Evolutionary conservation across 2,888 invertebrate genomes (phyloP).

Genomic region (Coelopa pilipes): DNA sequence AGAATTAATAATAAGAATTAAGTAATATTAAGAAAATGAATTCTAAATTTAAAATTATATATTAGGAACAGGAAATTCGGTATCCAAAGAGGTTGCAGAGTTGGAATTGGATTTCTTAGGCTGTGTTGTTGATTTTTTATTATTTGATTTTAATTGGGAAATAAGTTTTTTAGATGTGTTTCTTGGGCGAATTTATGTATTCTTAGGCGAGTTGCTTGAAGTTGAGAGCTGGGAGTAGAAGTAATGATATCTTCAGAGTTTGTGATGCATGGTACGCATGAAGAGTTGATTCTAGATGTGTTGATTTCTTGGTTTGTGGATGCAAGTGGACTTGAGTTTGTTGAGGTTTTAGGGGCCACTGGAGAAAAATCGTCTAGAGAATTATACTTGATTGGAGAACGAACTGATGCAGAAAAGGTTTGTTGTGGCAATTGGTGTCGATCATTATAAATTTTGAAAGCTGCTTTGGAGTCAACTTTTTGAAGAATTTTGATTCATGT

Average conservation of each 20-base stretch:
- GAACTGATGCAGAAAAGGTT: not conserved
- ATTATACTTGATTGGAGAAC: not conserved
- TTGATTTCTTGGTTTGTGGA: no score
- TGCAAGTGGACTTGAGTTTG: no score
- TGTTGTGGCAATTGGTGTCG: not conserved
- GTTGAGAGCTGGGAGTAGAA: not conserved
- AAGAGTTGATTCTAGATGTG: no score
- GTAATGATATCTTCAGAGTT: not conserved
- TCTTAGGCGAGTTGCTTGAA: conserved; percentile 6
- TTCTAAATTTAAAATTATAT: not conserved
- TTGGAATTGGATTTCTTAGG: not conserved
- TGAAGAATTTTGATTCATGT: conserved; percentile 9
- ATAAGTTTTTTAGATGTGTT: not conserved
- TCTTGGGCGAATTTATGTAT: not conserved
- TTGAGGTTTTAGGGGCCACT: no score
- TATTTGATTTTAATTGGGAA: not conserved
- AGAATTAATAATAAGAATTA: no score
- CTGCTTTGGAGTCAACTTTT: conserved; percentile 12
- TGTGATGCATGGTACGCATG: no score
- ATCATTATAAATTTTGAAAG: not conserved
- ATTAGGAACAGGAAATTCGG: not conserved
- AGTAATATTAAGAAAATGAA: not conserved
- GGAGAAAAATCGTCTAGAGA: not conserved
- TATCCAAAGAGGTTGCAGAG: conserved; percentile 5
- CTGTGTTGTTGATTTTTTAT: conserved; percentile 7